Base-by-base conservation (phyloP, 30 jellyfish, hydroid and myxozoan genomes). In the Mastigias papua region DNA sequence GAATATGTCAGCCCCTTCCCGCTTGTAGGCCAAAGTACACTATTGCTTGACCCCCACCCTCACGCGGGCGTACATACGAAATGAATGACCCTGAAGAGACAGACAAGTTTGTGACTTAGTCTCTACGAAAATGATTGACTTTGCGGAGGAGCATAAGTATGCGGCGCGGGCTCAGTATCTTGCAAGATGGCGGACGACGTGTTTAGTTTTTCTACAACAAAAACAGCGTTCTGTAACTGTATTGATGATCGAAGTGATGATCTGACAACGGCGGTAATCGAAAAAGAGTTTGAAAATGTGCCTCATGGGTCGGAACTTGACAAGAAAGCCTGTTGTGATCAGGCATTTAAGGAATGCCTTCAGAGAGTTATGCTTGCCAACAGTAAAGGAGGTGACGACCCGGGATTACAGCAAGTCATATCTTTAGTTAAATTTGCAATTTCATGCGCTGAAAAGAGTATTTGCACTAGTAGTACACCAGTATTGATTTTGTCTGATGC, bases 401-500 rank as follows among this genome's bases (percentile, higher is more conserved):
- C 48, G 20, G 48, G 62, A 26, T 37, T 80, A 35, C 64, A 65
- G 65, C 79, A 81, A 7, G 68, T 73, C 0, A 80, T 75, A 16
- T 73, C 91, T 26, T 49, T 89, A 31, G 81, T 94, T 1, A 86
- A 76, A 31, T 89, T 76, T 86, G 96, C 96, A 16, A 86, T 94
- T 31, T 50, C 87, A 2, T 80, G 90, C 74, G 97, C 98, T 2
- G 65, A 89, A 73, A 68, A 78, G 28, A 72, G 66, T 26, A 22
- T 84, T 17, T 86, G 97, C 90, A 86, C 98, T 30, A 83, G 86
- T 68, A 89, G 90, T 85, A 83, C 94, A 30, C 97, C 98, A 28
- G 94, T 94, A 34, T 34, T 80, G 27, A 86, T 94, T 35, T 69
- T 94, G 25, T 73, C 98, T 0, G 98, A 94, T 69, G 72, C 82